phyloP scores from a whole-genome alignment of 2,888 invertebrate species.

The Athalia rosae region DNA sequence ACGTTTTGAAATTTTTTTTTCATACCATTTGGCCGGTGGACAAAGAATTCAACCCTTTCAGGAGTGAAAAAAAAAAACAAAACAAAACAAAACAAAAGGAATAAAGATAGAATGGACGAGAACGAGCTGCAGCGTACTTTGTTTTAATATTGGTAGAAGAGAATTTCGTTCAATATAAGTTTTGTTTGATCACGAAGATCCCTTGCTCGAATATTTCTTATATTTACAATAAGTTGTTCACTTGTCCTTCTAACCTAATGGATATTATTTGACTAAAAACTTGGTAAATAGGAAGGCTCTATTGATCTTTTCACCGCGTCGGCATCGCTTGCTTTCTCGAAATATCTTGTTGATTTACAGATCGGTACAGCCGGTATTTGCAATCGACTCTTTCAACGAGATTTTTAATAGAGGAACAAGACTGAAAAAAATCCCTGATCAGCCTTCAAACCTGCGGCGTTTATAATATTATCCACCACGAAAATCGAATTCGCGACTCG shows the following conservation, averaged over 20 bases:
- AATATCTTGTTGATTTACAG: neutral
- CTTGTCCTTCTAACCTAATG: conserved; percentile 15
- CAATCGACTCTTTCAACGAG: neutral
- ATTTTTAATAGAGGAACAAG: neutral
- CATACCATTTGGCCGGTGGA: neutral
- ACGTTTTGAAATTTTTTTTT: neutral
- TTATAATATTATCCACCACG: too few relatives aligned
- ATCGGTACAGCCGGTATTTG: neutral
- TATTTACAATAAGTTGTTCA: conserved; percentile 34
- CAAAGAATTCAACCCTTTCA: neutral
- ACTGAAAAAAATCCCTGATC: neutral
- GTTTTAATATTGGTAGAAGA: neutral
- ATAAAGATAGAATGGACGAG: too few relatives aligned
- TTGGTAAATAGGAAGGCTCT: conserved; percentile 18
- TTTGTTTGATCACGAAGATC: conserved; percentile 18
- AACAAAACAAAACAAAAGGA: too few relatives aligned
- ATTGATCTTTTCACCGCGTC: conserved; percentile 22
- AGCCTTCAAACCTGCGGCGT: neutral
- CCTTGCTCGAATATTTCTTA: conserved; percentile 16
- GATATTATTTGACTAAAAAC: conserved; percentile 27
- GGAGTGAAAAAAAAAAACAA: neutral
- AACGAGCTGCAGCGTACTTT: too few relatives aligned
- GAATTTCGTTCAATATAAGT: neutral
- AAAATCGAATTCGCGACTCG: neutral
- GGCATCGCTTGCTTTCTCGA: neutral